Evolutionary conservation across 1,140 invertebrate species (phyloP).

Genomic region (Drosophila melanica): DNA sequence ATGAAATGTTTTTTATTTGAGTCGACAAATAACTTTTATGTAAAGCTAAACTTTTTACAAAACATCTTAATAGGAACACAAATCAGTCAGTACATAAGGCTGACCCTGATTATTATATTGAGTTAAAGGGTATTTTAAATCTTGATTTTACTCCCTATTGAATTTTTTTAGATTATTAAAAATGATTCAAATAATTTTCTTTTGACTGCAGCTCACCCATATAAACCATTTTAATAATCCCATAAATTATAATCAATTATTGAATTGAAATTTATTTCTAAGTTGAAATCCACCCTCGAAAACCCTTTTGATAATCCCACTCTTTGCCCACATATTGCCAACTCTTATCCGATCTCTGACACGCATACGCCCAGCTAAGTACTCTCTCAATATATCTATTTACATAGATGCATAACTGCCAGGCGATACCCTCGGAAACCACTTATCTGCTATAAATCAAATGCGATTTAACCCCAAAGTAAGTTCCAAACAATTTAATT

Average conservation of each 20-base stretch:
- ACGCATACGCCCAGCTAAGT: slow-evolving; percentile 31
- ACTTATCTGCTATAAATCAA: slow-evolving; percentile 74
- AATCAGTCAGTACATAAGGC: too few species aligned
- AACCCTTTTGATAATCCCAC: slow-evolving; percentile 17
- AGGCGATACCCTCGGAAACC: slow-evolving; percentile 37
- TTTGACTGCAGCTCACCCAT: too few species aligned
- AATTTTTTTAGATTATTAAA: not conserved
- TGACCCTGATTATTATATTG: too few species aligned
- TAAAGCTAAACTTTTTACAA: too few species aligned
- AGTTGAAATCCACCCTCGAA: slow-evolving; percentile 15
- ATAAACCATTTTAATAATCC: too few species aligned
- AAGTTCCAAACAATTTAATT: slow-evolving; percentile 46
- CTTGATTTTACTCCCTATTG: not conserved
- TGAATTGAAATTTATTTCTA: not conserved
- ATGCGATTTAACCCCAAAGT: slow-evolving; percentile 45
- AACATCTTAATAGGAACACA: too few species aligned
- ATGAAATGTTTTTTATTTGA: too few species aligned
- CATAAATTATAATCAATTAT: slow-evolving; percentile 15
- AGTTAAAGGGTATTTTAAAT: too few species aligned
- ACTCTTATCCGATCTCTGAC: slow-evolving; percentile 3
- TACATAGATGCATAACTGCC: slow-evolving; percentile 23
- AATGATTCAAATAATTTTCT: too few species aligned
- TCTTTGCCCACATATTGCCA: slow-evolving; percentile 22
- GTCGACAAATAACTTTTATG: too few species aligned
- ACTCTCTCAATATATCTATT: slow-evolving; percentile 9